Evolutionary conservation across 2,888 invertebrate species (phyloP), one percentile per base, ranked within the genome.

Genomic region (Plagodis dolabraria): DNA sequence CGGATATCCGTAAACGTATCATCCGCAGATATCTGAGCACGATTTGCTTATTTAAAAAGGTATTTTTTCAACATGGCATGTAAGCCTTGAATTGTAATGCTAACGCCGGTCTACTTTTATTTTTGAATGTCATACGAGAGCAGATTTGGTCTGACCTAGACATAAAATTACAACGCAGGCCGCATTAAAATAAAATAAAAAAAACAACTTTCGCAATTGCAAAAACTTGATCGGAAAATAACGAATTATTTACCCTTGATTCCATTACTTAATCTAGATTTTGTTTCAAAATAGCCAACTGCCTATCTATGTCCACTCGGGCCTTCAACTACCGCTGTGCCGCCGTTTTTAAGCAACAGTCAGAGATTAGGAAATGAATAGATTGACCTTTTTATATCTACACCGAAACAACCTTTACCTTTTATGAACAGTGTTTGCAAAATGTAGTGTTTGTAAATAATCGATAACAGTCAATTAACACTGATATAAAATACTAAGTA

Each of bases 141-240:
- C 50, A 50, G 47, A 38, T 54, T 52, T 9, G 35, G 11, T 55
- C 44, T 64, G 69, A 67, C 69, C 69, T 69, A 69, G 67, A 69
- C 64, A 67, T 57, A 52, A 54, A 65, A 63, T 64, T 53, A 62
- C 63, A 48, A 52, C 57, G 43, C 53, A 65, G 67, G 61, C 61
- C 60, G 54, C 50, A 55, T 63, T 58, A 45, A 67, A 55, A 47
- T 47, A 63, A 9, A 63, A 9, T n/a, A 42, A 2, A 56, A 63
- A 44, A 60, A 64, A 61, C 67, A 47, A 60, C 65, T 69, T 69
- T 69, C 67, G 61, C 57, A 65, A 62, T 60, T 36, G 44, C 50
- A 43, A 45, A 49, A 59, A 59, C 60, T 60, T 53, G 65, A 62
- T 53, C 49, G 55, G 50, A 53, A 56, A 63, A 51, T 36, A 38